Conservation (phyloP, 2,797 vertebrate species). For the Arctocebus calabarensis region DNA sequence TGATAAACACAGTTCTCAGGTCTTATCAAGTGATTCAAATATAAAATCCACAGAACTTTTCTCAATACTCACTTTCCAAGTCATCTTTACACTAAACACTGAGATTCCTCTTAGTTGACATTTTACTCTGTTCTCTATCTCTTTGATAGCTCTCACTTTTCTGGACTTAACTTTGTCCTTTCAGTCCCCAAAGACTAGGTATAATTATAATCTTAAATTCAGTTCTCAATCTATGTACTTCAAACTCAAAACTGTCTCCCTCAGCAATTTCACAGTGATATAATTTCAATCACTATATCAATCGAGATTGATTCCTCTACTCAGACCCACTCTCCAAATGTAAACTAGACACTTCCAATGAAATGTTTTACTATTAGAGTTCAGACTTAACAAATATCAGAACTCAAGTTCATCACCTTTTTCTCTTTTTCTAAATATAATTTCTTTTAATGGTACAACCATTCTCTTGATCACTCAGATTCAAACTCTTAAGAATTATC, state of each 20-base stretch:
- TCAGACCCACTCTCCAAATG: conserved; percentile 15
- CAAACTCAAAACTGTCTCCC: neutral
- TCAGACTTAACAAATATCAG: conserved; percentile 15
- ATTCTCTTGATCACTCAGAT: neutral
- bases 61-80: neutral
- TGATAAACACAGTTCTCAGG: neutral
- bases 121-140: neutral
- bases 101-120: neutral
- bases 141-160: neutral
- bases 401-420: neutral
- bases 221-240: conserved; percentile 31
- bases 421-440: neutral
- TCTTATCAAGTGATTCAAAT: conserved; percentile 35
- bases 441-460: conserved; percentile 28
- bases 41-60: neutral
- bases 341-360: neutral
- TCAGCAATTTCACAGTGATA: neutral
- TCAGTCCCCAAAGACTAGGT: neutral
- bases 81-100: neutral
- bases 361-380: neutral
- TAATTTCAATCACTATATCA: conserved; percentile 17
- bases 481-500: neutral
- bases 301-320: neutral
- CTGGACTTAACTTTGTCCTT: neutral
- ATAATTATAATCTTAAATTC: neutral